Conservation (phyloP, 2,113 vertebrate species). For the Noctilio leporinus region DNA sequence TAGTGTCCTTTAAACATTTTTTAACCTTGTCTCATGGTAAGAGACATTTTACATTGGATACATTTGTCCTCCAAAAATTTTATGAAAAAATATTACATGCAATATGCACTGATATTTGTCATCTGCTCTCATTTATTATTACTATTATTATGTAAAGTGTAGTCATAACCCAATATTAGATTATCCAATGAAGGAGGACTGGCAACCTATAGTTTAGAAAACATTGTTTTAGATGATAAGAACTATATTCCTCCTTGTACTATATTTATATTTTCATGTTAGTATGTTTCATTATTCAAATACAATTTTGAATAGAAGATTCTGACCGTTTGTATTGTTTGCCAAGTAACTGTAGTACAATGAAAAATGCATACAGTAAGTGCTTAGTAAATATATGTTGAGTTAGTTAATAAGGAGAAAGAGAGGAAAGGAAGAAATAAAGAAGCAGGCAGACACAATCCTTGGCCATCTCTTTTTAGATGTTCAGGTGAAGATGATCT, state of each 20-base stretch:
- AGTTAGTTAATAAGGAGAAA: background rate
- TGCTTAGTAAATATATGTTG: background rate
- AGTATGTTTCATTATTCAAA: background rate
- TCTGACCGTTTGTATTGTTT: background rate
- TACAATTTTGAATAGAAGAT: background rate
- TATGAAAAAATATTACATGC: background rate
- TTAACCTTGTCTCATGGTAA: background rate
- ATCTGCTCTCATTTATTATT: background rate
- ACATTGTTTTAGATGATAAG: background rate
- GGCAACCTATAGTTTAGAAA: background rate
- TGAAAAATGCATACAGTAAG: background rate
- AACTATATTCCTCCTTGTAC: background rate
- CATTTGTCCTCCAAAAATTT: background rate
- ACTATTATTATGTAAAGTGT: background rate
- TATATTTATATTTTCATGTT: background rate
- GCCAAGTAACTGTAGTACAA: background rate
- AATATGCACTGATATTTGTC: background rate
- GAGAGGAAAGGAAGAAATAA: background rate
- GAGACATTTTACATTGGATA: background rate
- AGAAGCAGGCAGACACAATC: background rate
- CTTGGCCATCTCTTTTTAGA: background rate
- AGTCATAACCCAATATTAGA: background rate
- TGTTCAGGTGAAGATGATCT: background rate
- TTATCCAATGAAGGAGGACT: background rate
- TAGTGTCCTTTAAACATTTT: background rate